Base-by-base conservation (phyloP, 2,888 invertebrate species). In the Caenorhabditis zanzibari region DNA sequence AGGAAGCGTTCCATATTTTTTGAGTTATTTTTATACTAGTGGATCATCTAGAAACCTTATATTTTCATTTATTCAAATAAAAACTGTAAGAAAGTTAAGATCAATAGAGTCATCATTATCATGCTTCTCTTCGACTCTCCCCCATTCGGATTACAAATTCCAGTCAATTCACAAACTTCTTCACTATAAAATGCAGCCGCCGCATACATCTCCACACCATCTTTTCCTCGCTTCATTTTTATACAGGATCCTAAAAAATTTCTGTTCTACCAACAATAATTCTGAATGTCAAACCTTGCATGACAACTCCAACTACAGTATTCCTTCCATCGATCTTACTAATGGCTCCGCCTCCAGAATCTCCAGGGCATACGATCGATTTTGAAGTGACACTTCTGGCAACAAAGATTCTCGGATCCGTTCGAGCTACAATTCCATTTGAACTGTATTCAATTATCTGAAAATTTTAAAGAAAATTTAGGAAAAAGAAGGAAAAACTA, bases 341-440 rank as follows among this genome's bases (percentile, higher is more conserved):
- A 14, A 54, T 54, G 3, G 54, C 54, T 26, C 71, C 71, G 19
- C 71, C 71, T 10, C 71, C 71, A 58, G 49, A 49, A 56, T 71
- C 71, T 41, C 71, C 56, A 6, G 58, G 58, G 24, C 71, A 71
- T 4, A 5, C 19, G 2, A 58, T 41, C 9, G 71, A 19, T 12
- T 38, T 44, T 14, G 16, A 9, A 19, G 10, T 44, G 19, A 71
- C 58, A 47, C 71, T 71, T 71, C 41, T 58, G n/a, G 71, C 19
- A 3, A 28, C 6, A 28, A 71, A 71, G 0, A 71, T 5, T 16
- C 58, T 41, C 58, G 71, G 22, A 10, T 71, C 58, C 7, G 54
- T 69, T 1, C 69, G 54, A 52, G 24, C 5, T 22, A 24, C 52
- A 3, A 7, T 9, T 3, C 19, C 19, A 16, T 19, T n/a, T 7